Base-by-base conservation (phyloP, 2,113 vertebrate genomes). In the Montifringilla adamsi region DNA sequence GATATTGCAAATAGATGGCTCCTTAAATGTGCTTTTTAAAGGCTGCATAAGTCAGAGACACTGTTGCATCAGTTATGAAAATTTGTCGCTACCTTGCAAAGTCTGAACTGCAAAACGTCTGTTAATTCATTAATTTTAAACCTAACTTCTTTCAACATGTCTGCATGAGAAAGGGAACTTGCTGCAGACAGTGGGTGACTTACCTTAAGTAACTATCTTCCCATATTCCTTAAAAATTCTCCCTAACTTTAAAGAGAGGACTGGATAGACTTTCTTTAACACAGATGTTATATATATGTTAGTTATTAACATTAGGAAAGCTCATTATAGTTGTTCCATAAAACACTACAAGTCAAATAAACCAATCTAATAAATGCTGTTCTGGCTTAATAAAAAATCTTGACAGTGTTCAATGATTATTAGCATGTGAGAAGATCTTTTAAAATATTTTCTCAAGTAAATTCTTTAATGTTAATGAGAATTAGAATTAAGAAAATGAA, bases 391-490 rank as follows among this genome's bases (percentile, higher is more conserved):
- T n/a, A 67, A 79, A 87, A 75, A 79, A 37, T 63, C 28, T 66
- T 68, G 33, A 59, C 12, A n/a, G 7, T 20, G 2, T 53, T 49
- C 31, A 63, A 26, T 62, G 7, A 37, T 62, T 49, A 43, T 47
- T 74, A 62, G 0, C 6, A 13, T 21, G 9, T 31, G 9, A 74
- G 1, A 9, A n/a, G 6, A 0, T 35, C 43, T 83, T 55, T 31
- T 4, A 4, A 22, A 52, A 31, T 50, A 60, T 43, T 77, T 58
- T 80, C 6, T 91, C n/a, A 43, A 66, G 41, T 33, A 53, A 83
- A 41, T 68, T 22, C 0, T 77, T 68, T 69, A 39, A 37, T 0
- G 0, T 9, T 44, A 68, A 35, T 56, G 55, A 63, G 28, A 50
- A 60, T 59, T 73, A 56, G 6, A 89, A 77, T 31, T 80, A 56